Conservation (phyloP, 2,888 invertebrate genomes). For the Limnephilus marmoratus region DNA sequence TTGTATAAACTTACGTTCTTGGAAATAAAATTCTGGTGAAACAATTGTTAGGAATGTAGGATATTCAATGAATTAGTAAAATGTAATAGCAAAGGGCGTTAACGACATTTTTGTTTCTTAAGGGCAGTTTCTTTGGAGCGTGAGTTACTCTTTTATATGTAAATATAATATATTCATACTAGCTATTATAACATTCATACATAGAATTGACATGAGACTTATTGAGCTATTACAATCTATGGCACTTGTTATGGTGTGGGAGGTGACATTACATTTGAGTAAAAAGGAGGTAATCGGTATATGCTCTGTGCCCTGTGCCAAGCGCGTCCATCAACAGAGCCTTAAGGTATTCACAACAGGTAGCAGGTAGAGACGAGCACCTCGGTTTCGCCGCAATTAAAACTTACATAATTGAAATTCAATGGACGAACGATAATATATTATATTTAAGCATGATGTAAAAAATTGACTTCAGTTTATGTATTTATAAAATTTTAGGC, state of each 20-base stretch:
- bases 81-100: not conserved
- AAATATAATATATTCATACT: not conserved
- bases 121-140: not conserved
- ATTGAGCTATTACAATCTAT: constrained; percentile 48
- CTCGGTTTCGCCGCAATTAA: constrained; percentile 41
- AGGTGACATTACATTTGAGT: constrained; percentile 20
- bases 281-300: constrained; percentile 34
- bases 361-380: constrained; percentile 27
- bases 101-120: not conserved
- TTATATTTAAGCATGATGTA: not conserved
- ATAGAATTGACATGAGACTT: constrained; percentile 40
- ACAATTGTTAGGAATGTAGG: not conserved
- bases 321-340: not conserved
- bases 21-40: not conserved
- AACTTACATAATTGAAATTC: constrained; percentile 23
- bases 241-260: constrained; percentile 56
- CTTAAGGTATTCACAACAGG: constrained; percentile 8
- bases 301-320: not conserved
- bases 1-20: not conserved
- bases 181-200: constrained; percentile 33
- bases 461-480: constrained; percentile 12
- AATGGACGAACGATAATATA: constrained; percentile 3
- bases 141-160: not conserved
- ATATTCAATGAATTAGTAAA: not conserved
- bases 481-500: constrained; percentile 12